Evolutionary conservation across 2,888 invertebrate genomes (phyloP).

Genomic region (Alcis repandata): DNA sequence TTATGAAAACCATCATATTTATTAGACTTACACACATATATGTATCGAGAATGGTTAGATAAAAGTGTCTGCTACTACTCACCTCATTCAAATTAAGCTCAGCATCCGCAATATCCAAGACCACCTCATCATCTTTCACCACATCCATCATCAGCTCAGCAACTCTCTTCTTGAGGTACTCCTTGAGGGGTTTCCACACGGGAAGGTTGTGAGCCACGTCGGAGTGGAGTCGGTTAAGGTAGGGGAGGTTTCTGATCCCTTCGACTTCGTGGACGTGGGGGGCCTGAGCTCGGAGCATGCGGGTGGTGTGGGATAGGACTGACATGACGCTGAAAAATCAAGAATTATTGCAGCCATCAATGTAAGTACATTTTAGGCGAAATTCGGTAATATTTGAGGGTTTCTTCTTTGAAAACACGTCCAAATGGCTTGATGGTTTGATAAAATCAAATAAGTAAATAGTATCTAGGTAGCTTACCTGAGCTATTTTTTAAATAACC

Average conservation of each 20-base stretch:
- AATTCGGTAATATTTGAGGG: too few species aligned
- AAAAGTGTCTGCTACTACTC: slow-evolving; percentile 41
- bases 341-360: too few species aligned
- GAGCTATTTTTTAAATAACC: too few species aligned
- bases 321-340: slow-evolving; percentile 51
- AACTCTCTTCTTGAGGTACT: slow-evolving; percentile 55
- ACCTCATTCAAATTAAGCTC: slow-evolving; percentile 69
- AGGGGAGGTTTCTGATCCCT: slow-evolving; percentile 64
- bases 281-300: slow-evolving; percentile 66
- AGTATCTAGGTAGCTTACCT: too few species aligned
- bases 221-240: slow-evolving; percentile 59
- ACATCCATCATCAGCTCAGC: slow-evolving; percentile 48
- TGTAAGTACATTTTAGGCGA: too few species aligned
- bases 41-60: too few species aligned
- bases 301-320: slow-evolving; percentile 64
- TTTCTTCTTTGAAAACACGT: too few species aligned
- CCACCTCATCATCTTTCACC: slow-evolving; percentile 49
- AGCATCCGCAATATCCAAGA: slow-evolving; percentile 57
- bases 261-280: slow-evolving; percentile 72
- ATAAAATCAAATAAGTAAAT: not conserved
- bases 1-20: too few species aligned
- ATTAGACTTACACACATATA: too few species aligned
- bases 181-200: slow-evolving; percentile 56
- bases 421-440: not conserved
- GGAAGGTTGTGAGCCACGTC: slow-evolving; percentile 68